Evolutionary conservation across 1,140 invertebrate species (phyloP), one percentile per base, ranked within the genome.

Genomic region (Vanessa tameamea): DNA sequence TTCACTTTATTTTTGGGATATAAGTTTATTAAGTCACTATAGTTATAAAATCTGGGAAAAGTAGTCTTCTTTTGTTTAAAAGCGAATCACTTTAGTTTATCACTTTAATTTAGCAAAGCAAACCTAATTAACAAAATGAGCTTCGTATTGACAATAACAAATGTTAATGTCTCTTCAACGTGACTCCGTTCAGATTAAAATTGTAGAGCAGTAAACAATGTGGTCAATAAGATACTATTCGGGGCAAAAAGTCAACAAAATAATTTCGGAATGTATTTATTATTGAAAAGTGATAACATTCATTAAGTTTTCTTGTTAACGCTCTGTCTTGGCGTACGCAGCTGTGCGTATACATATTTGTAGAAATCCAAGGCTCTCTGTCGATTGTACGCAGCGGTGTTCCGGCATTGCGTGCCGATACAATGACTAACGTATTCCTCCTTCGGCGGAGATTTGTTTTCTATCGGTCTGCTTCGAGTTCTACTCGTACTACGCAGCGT

Each of bases 351-450:
- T 23, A 93, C 85, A 75, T 92, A 92, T 83, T 92, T 93, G 72
- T 93, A 93, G 78, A 93, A 93, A 78, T 93, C 90, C 51, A 93
- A 79, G 7, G 92, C 92, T 76, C 89, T 92, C 64, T 92, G 89
- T 48, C 80, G 87, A 70, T 93, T 90, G 63, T 93, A 87, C 4
- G 81, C 84, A 2, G 84, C 82, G 37, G 79, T 87, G 55, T 87
- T 90, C 16, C 84, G 83, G 65, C 89, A 90, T 11, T 88, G 83
- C 12, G 72, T 64, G 1, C 87, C 89, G 0, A 87, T 78, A 66
- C 88, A 91, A 7, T 77, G 79, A 55, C 83, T 90, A 3, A 82
- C 70, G 63, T 87, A 88, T 69, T 88, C 87, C 48, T 85, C 84
- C 55, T 71, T 85, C 13, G 75, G 63, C 11, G 79, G 79, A 12